These are phyloP conservation scores for Helostoma temminkii DNA, from an alignment of 2,797 vertebrate genomes.

Conservation along the genomic window DNA sequence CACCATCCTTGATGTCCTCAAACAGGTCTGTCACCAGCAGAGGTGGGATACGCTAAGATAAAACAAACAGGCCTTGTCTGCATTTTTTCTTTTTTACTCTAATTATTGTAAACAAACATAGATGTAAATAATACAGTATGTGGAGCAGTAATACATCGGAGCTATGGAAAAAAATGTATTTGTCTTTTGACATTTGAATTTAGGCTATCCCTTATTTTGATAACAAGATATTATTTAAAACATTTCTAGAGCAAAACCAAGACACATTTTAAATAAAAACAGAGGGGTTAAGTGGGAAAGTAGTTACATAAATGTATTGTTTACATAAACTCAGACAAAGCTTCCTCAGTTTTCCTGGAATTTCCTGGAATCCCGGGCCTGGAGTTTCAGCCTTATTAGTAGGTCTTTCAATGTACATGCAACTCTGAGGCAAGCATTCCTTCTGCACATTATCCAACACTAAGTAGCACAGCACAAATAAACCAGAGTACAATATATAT, in stretches of 20 bases:
- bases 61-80: slow-evolving; percentile 24
- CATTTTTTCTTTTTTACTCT: neutral
- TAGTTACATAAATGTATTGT: slow-evolving; percentile 13
- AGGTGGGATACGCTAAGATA: slow-evolving; percentile 88
- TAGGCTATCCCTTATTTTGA: neutral
- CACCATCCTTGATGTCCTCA: slow-evolving; percentile 98
- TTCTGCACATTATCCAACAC: slow-evolving; percentile 31
- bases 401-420: slow-evolving; percentile 51
- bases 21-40: slow-evolving; percentile 93
- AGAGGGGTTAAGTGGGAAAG: neutral
- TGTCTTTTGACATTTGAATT: slow-evolving; percentile 1
- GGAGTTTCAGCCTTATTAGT: slow-evolving; percentile 60
- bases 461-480: slow-evolving; percentile 36
- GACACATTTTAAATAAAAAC: neutral
- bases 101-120: neutral
- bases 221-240: neutral
- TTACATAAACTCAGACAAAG: slow-evolving; percentile 57
- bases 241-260: neutral
- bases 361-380: slow-evolving; percentile 47
- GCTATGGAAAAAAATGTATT: neutral
- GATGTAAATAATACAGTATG: neutral
- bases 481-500: slow-evolving; percentile 51
- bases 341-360: slow-evolving; percentile 58
- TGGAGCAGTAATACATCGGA: neutral
- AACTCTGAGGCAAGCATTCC: slow-evolving; percentile 39